phyloP scores from a whole-genome alignment of 1,140 invertebrate genomes.

The Homarus americanus region DNA sequence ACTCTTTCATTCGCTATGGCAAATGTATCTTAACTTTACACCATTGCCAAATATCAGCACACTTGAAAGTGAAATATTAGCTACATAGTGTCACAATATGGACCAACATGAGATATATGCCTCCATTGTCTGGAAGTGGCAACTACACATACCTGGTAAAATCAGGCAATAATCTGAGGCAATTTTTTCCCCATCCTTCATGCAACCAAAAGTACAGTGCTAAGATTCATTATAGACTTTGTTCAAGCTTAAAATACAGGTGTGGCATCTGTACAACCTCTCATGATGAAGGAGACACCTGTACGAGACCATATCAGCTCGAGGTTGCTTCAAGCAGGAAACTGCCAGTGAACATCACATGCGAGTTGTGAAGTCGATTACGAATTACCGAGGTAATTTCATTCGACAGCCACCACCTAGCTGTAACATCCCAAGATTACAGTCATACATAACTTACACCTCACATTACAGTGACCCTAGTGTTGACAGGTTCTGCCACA shows the following conservation, averaged over 20 bases:
- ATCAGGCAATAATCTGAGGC: background rate
- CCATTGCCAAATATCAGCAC: constrained; percentile 51
- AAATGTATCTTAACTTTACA: constrained; percentile 14
- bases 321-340: background rate
- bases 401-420: background rate
- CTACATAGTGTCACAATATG: constrained; percentile 44
- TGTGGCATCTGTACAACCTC: background rate
- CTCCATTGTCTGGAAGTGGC: constrained; percentile 25
- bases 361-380: background rate
- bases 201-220: constrained; percentile 14
- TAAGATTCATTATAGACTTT: constrained; percentile 1
- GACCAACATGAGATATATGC: constrained; percentile 41
- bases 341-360: background rate
- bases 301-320: background rate
- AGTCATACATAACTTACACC: background rate
- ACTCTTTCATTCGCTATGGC: constrained; percentile 7
- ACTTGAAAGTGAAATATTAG: constrained; percentile 29
- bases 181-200: background rate
- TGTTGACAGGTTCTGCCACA: constrained; percentile 82
- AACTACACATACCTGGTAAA: constrained; percentile 18
- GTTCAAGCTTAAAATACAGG: constrained; percentile 7
- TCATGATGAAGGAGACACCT: background rate
- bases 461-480: constrained; percentile 46
- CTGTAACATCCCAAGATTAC: background rate
- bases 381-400: background rate